Evolutionary conservation across 2,797 vertebrate species (phyloP).

Genomic region (Coendou prehensilis): DNA sequence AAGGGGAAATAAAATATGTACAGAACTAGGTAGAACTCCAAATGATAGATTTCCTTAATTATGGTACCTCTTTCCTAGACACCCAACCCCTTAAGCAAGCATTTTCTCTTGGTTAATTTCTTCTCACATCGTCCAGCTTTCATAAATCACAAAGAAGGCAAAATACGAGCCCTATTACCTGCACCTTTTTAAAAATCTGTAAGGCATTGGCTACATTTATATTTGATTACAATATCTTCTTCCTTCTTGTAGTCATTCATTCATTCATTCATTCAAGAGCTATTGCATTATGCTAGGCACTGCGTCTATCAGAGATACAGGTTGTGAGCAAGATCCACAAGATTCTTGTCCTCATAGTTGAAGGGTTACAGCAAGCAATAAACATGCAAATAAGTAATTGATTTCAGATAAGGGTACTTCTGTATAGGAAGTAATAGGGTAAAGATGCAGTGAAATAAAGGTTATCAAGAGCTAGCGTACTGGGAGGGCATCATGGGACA

Average conservation of each 20-base stretch:
- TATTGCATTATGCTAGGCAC: background rate
- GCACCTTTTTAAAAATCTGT: conserved; percentile 29
- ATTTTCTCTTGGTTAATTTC: conserved; percentile 26
- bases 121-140: background rate
- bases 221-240: conserved; percentile 26
- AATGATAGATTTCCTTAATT: conserved; percentile 8
- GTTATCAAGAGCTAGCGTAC: background rate
- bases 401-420: background rate
- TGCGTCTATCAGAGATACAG: background rate
- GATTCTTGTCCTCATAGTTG: background rate
- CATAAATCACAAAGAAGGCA: conserved; percentile 36
- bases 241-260: background rate
- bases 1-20: conserved; percentile 1
- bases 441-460: background rate
- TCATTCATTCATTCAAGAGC: conserved; percentile 5
- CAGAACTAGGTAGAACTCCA: background rate
- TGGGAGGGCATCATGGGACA: background rate
- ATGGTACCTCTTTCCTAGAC: background rate
- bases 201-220: background rate
- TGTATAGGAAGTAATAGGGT: background rate
- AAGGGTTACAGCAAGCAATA: background rate
- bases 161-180: background rate
- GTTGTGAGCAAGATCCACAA: background rate
- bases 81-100: background rate
- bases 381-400: background rate